Evolutionary conservation across 2,113 vertebrate genomes (phyloP).

Genomic region (Tympanuchus pallidicinctus): DNA sequence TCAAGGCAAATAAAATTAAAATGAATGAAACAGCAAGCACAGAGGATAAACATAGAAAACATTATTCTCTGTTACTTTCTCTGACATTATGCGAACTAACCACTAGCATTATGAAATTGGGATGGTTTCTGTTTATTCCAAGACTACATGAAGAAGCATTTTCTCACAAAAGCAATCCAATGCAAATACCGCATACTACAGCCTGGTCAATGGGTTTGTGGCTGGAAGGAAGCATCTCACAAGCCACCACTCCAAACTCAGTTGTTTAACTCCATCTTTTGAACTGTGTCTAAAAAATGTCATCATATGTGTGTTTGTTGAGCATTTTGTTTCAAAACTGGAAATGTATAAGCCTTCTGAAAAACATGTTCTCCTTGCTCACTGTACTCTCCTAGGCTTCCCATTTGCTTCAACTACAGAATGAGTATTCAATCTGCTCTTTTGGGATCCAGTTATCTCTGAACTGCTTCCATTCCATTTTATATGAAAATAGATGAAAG

Average conservation of each 20-base stretch:
- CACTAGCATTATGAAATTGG: not conserved
- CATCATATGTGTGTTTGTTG: not conserved
- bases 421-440: not conserved
- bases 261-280: not conserved
- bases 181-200: accelerated
- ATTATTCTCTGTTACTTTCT: not conserved
- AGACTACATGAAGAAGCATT: not conserved
- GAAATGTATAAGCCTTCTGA: not conserved
- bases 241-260: not conserved
- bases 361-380: not conserved
- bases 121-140: not conserved
- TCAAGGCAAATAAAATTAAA: not conserved
- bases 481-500: not conserved
- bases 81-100: not conserved
- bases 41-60: not conserved
- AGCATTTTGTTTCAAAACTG: not conserved
- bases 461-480: not conserved
- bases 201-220: not conserved
- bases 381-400: not conserved
- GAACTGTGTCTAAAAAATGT: not conserved
- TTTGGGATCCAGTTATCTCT: not conserved
- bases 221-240: not conserved
- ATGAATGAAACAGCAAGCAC: not conserved
- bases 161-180: not conserved
- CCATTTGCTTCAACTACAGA: not conserved